A percentile compares a stretch with the other conserved stretches of the same genome.
Conservation (phyloP, 2,797 vertebrate genomes). For the Peromyscus eremicus region DNA sequence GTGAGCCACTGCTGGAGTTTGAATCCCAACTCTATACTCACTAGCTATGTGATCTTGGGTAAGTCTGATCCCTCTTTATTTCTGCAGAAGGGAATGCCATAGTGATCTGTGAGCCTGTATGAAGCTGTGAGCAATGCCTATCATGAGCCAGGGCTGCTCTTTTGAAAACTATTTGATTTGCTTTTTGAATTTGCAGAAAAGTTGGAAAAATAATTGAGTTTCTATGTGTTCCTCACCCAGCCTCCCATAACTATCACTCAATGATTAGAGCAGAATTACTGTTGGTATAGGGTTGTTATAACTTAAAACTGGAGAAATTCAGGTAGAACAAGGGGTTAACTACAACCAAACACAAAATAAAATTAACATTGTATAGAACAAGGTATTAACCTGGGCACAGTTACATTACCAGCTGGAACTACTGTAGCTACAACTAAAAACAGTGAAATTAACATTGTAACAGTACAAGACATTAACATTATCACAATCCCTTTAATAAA, state of each 20-base stretch:
- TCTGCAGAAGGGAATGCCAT: background rate
- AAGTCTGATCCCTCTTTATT: background rate
- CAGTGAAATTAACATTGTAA: background rate
- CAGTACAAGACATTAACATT: background rate
- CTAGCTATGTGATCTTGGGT: background rate
- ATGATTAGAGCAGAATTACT: background rate
- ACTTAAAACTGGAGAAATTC: background rate
- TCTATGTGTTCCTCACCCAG: background rate
- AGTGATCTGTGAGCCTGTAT: background rate
- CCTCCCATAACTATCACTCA: background rate
- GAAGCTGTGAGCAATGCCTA: background rate
- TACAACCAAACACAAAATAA: background rate
- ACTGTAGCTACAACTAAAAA: background rate
- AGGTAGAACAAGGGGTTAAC: background rate
- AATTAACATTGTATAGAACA: background rate
- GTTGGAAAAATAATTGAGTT: slow-evolving; percentile 16
- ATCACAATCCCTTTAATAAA: background rate
- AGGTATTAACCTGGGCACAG: background rate
- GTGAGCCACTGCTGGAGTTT: background rate
- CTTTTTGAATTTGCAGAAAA: slow-evolving; percentile 46
- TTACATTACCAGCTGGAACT: background rate
- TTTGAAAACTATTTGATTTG: background rate
- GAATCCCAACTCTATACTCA: no score
- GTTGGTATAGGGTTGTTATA: background rate
- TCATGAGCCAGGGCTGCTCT: background rate